Base-by-base conservation (phyloP, 2,113 vertebrate species). In the Euleptes europaea region DNA sequence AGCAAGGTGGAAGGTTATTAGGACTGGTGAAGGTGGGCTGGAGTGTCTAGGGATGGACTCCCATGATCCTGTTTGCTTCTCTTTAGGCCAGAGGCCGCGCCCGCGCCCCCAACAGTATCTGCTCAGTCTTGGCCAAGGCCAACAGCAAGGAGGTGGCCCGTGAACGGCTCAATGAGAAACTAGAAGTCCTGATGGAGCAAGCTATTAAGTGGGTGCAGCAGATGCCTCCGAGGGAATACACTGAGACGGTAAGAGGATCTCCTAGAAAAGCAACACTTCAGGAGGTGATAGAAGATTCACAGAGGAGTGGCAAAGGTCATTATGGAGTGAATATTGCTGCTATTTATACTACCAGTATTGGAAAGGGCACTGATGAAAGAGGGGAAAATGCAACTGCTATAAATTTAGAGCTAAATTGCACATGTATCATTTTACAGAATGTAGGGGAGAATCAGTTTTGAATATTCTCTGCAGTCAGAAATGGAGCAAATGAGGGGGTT, bases 71-170 rank as follows among this genome's bases (percentile, higher is more conserved):
- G 17, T 69, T 28, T 10, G 40, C 89, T 44, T 0, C 1, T 42
- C 63, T 40, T 65, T 96, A 99, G 98, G 98, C 98, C 2, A 96
- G 94, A 42, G 98, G 98, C 49, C 97, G 99, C 1, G 98, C 98
- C 79, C 95, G 98, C 57, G 97, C 97, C 0, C 4, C 5, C 38
- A 80, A 97, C 92, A 99, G 99, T 0, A 88, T 96, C 42, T 99
- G 98, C 88, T 98, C 97, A 0, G 96, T 99, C 88, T 95, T 99
- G 0, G 97, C 97, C 4, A 78, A 94, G 76, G 78, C 85, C 66
- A 95, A 94, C 4, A 97, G 98, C 8, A 95, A 35, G 69, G 99
- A 99, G 91, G 80, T 96, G 19, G 89, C 44, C 38, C 90, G 97
- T 0, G 99, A 99, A 91, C 28, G 3, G 80, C 94, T 88, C 85